phyloP scores from a whole-genome alignment of 2,888 invertebrate genomes.

The Harpagoxenus sublaevis region DNA sequence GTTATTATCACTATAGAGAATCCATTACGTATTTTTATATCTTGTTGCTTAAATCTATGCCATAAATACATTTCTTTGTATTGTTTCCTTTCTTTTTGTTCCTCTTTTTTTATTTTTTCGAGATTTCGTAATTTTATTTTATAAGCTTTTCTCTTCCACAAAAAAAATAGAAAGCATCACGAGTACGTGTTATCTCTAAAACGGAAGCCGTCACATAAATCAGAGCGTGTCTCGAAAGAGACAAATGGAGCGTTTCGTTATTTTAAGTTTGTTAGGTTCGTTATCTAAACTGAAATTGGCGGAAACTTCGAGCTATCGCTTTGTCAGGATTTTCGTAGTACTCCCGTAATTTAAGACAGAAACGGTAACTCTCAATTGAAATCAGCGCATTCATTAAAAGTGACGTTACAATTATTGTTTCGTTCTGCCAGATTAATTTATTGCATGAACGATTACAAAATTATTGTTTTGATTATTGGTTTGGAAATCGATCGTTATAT shows the following conservation, averaged over 20 bases:
- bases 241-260: slow-evolving; percentile 37
- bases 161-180: not conserved
- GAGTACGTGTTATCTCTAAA: slow-evolving; percentile 19
- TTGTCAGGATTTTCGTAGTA: not conserved
- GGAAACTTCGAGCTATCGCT: slow-evolving; percentile 11
- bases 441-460: not conserved
- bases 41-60: not conserved
- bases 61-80: not conserved
- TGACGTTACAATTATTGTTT: not conserved
- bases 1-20: not conserved
- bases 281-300: slow-evolving; percentile 35
- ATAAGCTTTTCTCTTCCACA: not conserved
- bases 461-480: slow-evolving; percentile 11
- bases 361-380: slow-evolving; percentile 11
- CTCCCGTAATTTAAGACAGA: slow-evolving; percentile 3
- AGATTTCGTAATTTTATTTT: slow-evolving; percentile 4
- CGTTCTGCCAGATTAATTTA: not conserved
- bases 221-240: slow-evolving; percentile 3
- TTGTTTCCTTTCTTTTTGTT: not conserved
- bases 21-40: not conserved
- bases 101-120: not conserved
- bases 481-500: not conserved
- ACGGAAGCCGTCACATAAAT: not conserved
- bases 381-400: not conserved
- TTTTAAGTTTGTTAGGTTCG: slow-evolving; percentile 27